These are phyloP conservation scores for Porites cylindrica DNA, from an alignment of 92 coral and sea anemone genomes.

Conservation along the genomic window DNA sequence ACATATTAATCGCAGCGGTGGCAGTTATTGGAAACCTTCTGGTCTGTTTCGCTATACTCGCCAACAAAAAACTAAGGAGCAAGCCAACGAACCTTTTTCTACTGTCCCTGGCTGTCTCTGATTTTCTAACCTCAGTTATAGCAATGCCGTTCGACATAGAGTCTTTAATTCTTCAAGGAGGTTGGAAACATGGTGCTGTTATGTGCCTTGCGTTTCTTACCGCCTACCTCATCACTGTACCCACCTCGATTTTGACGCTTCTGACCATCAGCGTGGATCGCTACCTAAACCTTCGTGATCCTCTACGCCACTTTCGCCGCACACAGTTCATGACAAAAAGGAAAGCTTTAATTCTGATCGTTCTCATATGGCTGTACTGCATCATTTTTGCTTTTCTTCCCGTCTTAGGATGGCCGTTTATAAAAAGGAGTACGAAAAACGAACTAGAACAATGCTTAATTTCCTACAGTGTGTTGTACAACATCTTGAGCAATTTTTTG, in stretches of 20 bases:
- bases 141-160: conserved; percentile 82
- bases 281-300: conserved; percentile 77
- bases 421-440: not conserved
- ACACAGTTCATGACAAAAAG: conserved; percentile 76
- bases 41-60: conserved; percentile 54
- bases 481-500: conserved; percentile 48
- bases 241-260: conserved; percentile 75
- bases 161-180: conserved; percentile 57
- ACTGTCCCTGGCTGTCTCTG: conserved; percentile 67
- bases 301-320: conserved; percentile 64
- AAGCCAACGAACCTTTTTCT: conserved; percentile 63
- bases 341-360: conserved; percentile 54
- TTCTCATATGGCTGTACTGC: conserved; percentile 74
- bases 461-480: conserved; percentile 49
- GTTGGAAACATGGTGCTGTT: conserved; percentile 71
- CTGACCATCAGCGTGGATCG: conserved; percentile 80
- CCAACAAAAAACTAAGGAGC: conserved; percentile 57
- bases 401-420: conserved; percentile 54
- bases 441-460: conserved; percentile 41
- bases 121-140: conserved; percentile 54
- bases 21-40: conserved; percentile 57
- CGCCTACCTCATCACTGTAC: conserved; percentile 63
- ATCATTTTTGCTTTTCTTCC: conserved; percentile 65
- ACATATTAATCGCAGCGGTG: conserved; percentile 38
- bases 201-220: conserved; percentile 73